phyloP scores from a whole-genome alignment of 2,797 vertebrate species.

The Silurus lanzhouensis region DNA sequence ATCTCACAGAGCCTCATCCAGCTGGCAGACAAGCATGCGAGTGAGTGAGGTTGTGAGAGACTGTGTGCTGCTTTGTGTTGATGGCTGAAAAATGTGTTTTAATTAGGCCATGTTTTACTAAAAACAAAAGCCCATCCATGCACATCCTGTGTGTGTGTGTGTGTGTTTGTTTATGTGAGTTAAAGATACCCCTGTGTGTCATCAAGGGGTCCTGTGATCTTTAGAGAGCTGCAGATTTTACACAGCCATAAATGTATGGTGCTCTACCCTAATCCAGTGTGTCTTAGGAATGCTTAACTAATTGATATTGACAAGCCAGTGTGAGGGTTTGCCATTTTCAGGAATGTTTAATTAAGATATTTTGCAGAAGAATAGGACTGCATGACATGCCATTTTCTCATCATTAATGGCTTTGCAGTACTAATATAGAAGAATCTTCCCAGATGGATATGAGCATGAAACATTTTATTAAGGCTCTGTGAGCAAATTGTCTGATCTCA shows the following conservation, averaged over 20 bases:
- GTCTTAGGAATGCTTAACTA: not conserved
- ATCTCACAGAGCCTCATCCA: slow-evolving; percentile 98
- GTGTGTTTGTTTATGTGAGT: not conserved
- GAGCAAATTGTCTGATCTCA: not conserved
- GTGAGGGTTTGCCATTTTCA: not conserved
- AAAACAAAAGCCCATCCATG: slow-evolving; percentile 23
- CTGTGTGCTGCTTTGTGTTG: slow-evolving; percentile 1
- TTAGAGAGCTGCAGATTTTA: not conserved
- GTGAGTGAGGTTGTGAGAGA: slow-evolving; percentile 76
- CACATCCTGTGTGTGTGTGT: not conserved
- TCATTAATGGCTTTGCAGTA: not conserved
- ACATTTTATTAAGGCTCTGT: not conserved
- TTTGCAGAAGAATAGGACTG: not conserved
- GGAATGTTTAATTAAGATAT: not conserved
- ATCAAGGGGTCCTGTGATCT: slow-evolving; percentile 13
- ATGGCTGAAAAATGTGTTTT: slow-evolving; percentile 24
- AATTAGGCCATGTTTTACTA: slow-evolving; percentile 33
- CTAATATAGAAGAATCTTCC: not conserved
- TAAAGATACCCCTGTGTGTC: not conserved
- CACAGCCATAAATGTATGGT: not conserved
- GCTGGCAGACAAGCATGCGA: slow-evolving; percentile 97
- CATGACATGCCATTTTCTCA: not conserved
- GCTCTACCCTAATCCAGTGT: not conserved
- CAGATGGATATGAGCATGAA: not conserved
- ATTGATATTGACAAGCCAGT: slow-evolving; percentile 19